Evolutionary conservation across 2,797 vertebrate species (phyloP), one percentile per base, ranked within the genome.

Genomic region (Crenichthys baileyi): DNA sequence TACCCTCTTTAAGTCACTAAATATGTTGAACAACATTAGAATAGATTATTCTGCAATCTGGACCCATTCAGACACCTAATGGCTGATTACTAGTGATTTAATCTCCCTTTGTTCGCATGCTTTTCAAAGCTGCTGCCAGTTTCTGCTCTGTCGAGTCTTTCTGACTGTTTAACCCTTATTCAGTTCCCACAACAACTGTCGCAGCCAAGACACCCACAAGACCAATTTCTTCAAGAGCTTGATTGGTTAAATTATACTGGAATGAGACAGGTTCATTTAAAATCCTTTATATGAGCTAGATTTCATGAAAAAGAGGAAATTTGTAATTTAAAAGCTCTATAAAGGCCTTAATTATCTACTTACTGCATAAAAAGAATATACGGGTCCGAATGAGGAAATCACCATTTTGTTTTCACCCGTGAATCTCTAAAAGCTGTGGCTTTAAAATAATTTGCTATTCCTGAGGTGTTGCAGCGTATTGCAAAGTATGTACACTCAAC

Each of bases 101-200:
- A 39, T n/a, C 48, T 31, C 22, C 44, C 31, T 63, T 12, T 51
- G 22, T 50, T 72, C 22, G 41, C 18, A 41, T 31, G 67, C 39
- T 72, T 48, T 41, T 73, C 24, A 29, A 44, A 78, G 70, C 77
- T 63, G 24, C 60, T 53, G 36, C 70, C 31, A 67, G 50, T 39
- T 79, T 73, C 58, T 79, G 48, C 71, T 67, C 60, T 31, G n/a
- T 44, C 60, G 36, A 53, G 36, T 67, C 44, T 26, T 18, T 60
- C 70, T 55, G 48, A 20, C 71, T 41, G 46, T 63, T 26, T 29
- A 71, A 48, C 22, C 67, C 41, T 26, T 18, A 20, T 63, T 63
- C 29, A 18, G 60, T 24, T 77, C 67, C 76, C 76, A 60, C 51
- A 70, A 29, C 39, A 77, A 29, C 39, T 60, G 41, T 68, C n/a